A percentile compares a stretch with the other conserved stretches of the same genome.
Evolutionary conservation across 2,113 vertebrate species (phyloP).

Genomic region (Heteronetta atricapilla): DNA sequence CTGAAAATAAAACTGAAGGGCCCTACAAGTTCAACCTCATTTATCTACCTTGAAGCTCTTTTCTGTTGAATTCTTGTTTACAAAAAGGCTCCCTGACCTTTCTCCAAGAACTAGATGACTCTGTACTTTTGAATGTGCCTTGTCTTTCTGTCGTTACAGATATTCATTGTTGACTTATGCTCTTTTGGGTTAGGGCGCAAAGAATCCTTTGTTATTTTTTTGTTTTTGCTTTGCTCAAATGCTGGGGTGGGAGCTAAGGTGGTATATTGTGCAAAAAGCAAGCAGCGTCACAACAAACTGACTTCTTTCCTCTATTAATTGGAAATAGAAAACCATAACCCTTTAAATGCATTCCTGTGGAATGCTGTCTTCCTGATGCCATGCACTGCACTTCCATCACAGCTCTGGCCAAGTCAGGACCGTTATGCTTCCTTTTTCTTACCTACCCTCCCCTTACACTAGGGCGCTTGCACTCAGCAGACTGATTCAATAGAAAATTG

Average conservation of each 20-base stretch:
- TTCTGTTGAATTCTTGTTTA: slow-evolving; percentile 20
- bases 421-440: neutral
- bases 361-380: neutral
- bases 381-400: neutral
- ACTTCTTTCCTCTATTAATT: neutral
- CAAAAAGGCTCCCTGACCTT: slow-evolving; percentile 29
- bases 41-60: slow-evolving; percentile 28
- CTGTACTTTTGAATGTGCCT: neutral
- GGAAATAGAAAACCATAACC: neutral
- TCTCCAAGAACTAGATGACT: neutral
- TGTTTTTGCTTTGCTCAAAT: neutral
- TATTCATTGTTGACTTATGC: slow-evolving; percentile 13
- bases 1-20: slow-evolving; percentile 12
- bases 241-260: neutral
- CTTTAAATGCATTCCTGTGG: neutral
- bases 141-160: slow-evolving; percentile 20
- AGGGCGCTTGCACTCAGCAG: neutral
- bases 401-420: neutral
- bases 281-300: neutral
- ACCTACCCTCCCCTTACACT: neutral
- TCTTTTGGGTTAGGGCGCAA: neutral
- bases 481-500: neutral
- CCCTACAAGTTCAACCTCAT: neutral
- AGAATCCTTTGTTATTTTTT: neutral
- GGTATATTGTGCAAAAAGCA: neutral